phyloP scores from a whole-genome alignment of 1,140 invertebrate species.

The Zaprionus vittiger region DNA sequence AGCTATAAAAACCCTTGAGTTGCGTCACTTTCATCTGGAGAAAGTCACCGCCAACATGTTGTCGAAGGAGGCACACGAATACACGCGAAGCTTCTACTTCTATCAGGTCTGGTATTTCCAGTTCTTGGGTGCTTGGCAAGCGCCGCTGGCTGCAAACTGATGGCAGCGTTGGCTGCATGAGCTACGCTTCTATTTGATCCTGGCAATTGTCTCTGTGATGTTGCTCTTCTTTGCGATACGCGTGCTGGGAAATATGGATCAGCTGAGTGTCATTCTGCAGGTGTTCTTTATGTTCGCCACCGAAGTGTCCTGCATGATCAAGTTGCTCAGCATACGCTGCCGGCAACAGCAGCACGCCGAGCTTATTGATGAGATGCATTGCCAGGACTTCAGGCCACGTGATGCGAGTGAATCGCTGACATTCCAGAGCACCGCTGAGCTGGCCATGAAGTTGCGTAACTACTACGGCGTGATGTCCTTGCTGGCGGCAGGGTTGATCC shows the following conservation, averaged over 20 bases:
- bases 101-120: constrained; percentile 64
- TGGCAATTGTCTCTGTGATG: constrained; percentile 45
- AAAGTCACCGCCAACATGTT: constrained; percentile 37
- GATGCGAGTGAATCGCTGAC: constrained; percentile 17
- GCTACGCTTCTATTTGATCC: constrained; percentile 41
- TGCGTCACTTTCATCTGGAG: no score
- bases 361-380: constrained; percentile 46
- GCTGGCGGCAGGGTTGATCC: constrained; percentile 35
- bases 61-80: constrained; percentile 16
- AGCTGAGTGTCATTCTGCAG: constrained; percentile 59
- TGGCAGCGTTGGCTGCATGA: constrained; percentile 20
- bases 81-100: constrained; percentile 51
- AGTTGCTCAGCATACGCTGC: constrained; percentile 52
- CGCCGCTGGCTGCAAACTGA: background rate
- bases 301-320: constrained; percentile 62
- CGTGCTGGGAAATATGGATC: constrained; percentile 47
- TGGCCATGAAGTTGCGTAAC: constrained; percentile 47
- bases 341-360: constrained; percentile 16
- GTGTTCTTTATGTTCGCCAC: constrained; percentile 77
- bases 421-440: background rate
- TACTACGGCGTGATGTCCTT: constrained; percentile 45
- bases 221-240: constrained; percentile 57
- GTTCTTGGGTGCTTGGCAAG: constrained; percentile 55
- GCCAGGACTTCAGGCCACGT: constrained; percentile 13
- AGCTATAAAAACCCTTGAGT: constrained; percentile 47